These are phyloP conservation scores for Ramphastos sulfuratus DNA, from an alignment of 2,113 vertebrate species.

Conservation along the genomic window DNA sequence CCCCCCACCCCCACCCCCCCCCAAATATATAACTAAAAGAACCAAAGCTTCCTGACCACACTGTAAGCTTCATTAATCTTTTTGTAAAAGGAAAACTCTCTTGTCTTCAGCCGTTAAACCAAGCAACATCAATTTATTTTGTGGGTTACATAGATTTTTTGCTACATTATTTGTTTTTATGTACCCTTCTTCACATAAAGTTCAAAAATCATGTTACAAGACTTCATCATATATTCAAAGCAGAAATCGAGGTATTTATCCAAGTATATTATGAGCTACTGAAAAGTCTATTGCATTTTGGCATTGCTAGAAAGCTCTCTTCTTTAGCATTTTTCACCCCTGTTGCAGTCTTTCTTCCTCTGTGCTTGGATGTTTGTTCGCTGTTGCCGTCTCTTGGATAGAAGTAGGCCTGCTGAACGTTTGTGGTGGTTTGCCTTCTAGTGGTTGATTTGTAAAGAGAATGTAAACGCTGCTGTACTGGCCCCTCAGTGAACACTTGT, in stretches of 20 bases:
- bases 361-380: neutral
- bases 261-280: neutral
- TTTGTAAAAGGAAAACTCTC: neutral
- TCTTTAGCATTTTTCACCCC: fast-evolving
- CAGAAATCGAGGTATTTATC: neutral
- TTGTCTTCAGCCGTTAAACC: fast-evolving
- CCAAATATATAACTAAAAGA: neutral
- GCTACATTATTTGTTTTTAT: neutral
- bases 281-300: neutral
- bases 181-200: neutral
- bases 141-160: neutral
- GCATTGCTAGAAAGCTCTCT: too few relatives aligned
- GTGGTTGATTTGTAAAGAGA: neutral
- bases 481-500: fast-evolving
- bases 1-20: too few relatives aligned
- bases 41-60: neutral
- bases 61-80: neutral
- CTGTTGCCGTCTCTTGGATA: constrained; percentile 24
- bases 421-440: neutral
- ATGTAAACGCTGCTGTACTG: fast-evolving
- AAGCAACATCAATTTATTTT: neutral
- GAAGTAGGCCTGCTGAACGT: neutral
- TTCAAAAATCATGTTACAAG: neutral
- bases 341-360: too few relatives aligned
- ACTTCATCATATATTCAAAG: neutral